phyloP scores from a whole-genome alignment of 1,140 invertebrate genomes.

The Prorops nasuta region DNA sequence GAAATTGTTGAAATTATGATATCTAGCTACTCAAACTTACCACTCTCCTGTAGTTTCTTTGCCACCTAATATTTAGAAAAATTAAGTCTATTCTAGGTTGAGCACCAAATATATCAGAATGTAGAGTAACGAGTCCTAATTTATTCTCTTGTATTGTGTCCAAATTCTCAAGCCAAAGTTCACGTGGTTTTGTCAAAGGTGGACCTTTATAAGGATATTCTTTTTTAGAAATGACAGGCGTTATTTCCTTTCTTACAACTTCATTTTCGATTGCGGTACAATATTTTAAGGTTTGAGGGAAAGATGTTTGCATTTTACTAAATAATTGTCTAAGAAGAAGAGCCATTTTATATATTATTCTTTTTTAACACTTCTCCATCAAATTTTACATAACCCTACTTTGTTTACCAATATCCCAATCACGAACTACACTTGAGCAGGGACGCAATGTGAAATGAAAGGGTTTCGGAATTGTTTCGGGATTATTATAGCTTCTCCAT shows the following conservation, averaged over 20 bases:
- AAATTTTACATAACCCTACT: no score
- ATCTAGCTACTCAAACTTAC: no score
- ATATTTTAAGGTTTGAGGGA: constrained; percentile 22
- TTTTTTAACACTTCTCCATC: no score
- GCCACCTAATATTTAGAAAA: constrained; percentile 86
- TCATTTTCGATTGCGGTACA: constrained; percentile 19
- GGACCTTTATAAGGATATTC: constrained; percentile 22
- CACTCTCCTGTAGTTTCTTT: constrained; percentile 78
- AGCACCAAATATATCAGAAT: constrained; percentile 82
- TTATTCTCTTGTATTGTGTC: constrained; percentile 77
- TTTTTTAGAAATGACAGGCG: constrained; percentile 32
- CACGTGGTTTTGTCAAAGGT: constrained; percentile 63
- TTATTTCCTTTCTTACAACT: background rate
- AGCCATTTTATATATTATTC: constrained; percentile 31
- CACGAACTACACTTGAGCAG: no score
- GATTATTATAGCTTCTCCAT: no score
- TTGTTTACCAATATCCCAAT: no score
- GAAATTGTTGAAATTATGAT: no score
- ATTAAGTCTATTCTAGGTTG: constrained; percentile 88
- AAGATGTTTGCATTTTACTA: constrained; percentile 22
- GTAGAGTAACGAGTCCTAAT: constrained; percentile 80
- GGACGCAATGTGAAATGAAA: no score
- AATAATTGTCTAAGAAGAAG: constrained; percentile 23
- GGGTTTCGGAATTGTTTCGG: no score
- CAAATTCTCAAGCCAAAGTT: constrained; percentile 92